Conservation (phyloP, 2,113 vertebrate species). For the Hucho hucho region DNA sequence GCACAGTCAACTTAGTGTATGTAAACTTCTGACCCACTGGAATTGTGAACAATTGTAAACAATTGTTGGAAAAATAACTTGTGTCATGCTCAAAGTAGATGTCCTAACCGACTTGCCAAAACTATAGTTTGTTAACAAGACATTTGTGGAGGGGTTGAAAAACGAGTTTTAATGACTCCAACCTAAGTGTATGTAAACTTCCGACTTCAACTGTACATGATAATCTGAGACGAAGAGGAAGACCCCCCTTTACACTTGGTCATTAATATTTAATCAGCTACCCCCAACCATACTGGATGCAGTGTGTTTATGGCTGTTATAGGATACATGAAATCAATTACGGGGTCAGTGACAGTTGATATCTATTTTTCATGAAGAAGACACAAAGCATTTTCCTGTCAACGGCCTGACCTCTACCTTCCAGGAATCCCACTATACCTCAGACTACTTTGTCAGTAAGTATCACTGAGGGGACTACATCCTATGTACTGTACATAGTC, state of each 20-base stretch:
- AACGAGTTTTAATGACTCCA: no score
- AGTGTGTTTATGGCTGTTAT: slow-evolving; percentile 45
- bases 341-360: slow-evolving; percentile 59
- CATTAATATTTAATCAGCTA: slow-evolving; percentile 67
- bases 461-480: slow-evolving; percentile 40
- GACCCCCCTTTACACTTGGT: slow-evolving; percentile 47
- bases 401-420: slow-evolving; percentile 86
- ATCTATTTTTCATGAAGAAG: slow-evolving; percentile 83
- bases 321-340: slow-evolving; percentile 71
- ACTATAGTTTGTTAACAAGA: no score
- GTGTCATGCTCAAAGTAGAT: no score
- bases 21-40: no score
- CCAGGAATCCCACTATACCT: slow-evolving; percentile 93
- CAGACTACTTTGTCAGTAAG: slow-evolving; percentile 99
- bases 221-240: slow-evolving; percentile 64
- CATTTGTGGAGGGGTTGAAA: no score
- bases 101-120: no score
- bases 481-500: not conserved
- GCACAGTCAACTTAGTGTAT: no score
- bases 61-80: no score
- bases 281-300: slow-evolving; percentile 51
- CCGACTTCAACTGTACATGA: no score
- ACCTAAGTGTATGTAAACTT: no score
- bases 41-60: no score
- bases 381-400: slow-evolving; percentile 88